Base-by-base conservation (phyloP, 64 coral and sea anemone genomes). In the Montipora efflorescens region DNA sequence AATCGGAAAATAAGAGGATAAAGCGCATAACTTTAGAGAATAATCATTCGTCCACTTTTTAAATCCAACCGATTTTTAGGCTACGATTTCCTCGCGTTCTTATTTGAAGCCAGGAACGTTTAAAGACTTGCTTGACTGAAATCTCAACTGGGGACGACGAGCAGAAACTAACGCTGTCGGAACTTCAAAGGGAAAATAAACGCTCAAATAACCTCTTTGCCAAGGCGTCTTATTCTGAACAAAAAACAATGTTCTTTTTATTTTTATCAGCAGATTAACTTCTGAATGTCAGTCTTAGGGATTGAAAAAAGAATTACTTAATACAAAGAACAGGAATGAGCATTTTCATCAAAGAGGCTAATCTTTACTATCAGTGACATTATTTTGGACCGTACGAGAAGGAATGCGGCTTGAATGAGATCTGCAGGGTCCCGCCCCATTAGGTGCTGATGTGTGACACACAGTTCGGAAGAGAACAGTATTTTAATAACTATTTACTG, bases 401-500 rank as follows among this genome's bases (percentile, higher is more conserved):
- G 82, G 82, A 86, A 86, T 86, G 45, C 19, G 82, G 9, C 46
- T 70, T 71, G 44, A 86, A 86, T 72, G 82, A 19, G 82, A 86
- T 67, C 67, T 18, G 82, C 47, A 71, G 5, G 62, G 82, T 71
- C 64, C 64, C 82, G 66, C 82, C 82, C 82, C 8, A 11, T 7
- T 12, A 86, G 82, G 82, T 86, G 82, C 82, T 86, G 82, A 86
- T 86, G 46, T 8, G 66, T 47, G 19, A 4, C 59, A 44, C 15
- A 86, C 82, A 72, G 82, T 47, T 49, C 45, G 45, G 47, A 64
- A 21, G 45, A 70, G 66, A 71, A 14, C 64, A 86, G 45, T 71
- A 49, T 86, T 67, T 86, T 66, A 86, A 86, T 86, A 86, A 86
- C 19, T 86, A 64, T 86, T 86, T 86, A 86, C 82, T 68, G 82